Evolutionary conservation across 2,113 vertebrate genomes (phyloP), one percentile per base, ranked within the genome.

Genomic region (Mobula hypostoma): DNA sequence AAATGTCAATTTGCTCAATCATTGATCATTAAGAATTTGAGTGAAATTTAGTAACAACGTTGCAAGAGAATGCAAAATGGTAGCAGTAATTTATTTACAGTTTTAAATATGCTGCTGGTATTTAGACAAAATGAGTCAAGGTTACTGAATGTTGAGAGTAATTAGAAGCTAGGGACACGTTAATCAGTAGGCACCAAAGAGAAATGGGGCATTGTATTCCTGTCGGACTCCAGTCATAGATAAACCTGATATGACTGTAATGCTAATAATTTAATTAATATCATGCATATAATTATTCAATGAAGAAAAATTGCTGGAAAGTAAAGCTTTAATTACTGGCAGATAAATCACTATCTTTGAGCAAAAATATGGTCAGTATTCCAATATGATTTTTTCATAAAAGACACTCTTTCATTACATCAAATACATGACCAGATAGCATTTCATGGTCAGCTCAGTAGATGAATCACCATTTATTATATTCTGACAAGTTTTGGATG

Each of bases 241-340:
- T 95, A 94, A 94, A 80, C 11, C 94, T 94, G 32, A 95, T 95
- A 94, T 94, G 95, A 95, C 95, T 96, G 94, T 95, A 97, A 97
- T 96, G 95, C 96, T 96, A 97, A 97, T 97, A 48, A 95, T 94
- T 95, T 97, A 97, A 97, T 97, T 97, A 97, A 97, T 96, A 96
- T 94, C 95, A 96, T 95, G 95, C 97, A 96, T 97, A 96, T 95
- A 95, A 97, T 97, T 97, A 97, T 95, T 95, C 95, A 96, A 96
- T 94, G 95, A 96, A 95, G 95, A 94, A 96, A 95, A 96, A 97
- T 96, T 96, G 95, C 95, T 95, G 94, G 95, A 94, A 95, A 95
- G 68, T 94, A 95, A 95, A 90, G 95, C 94, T 95, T 96, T 97
- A 96, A 96, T 96, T 97, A 96, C 95, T 95, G 95, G 95, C 88